These are phyloP conservation scores for Calephelis virginiensis DNA, from an alignment of 1,140 invertebrate species.

Conservation along the genomic window DNA sequence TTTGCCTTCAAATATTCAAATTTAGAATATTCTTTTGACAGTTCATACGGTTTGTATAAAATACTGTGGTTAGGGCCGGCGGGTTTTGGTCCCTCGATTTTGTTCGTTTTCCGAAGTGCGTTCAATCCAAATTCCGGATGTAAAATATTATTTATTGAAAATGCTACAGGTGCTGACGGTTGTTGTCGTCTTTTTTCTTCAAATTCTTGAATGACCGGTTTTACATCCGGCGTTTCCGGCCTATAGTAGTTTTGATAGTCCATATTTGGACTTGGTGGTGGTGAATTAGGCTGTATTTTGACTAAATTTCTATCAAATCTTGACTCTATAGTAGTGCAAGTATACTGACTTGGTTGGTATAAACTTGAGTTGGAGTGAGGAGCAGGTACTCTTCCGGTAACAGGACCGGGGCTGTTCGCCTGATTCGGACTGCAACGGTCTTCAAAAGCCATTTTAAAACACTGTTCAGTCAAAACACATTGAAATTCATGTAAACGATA, in stretches of 20 bases:
- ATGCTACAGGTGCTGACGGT: constrained; percentile 49
- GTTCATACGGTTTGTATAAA: constrained; percentile 73
- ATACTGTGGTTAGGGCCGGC: constrained; percentile 67
- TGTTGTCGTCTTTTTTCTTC: constrained; percentile 50
- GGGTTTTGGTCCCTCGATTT: constrained; percentile 68
- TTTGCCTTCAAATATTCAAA: constrained; percentile 62
- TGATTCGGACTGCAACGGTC: constrained; percentile 81
- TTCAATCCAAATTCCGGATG: constrained; percentile 73
- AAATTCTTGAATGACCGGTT: constrained; percentile 52
- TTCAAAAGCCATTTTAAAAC: constrained; percentile 78
- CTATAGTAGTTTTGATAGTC: constrained; percentile 62
- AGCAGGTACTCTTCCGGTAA: constrained; percentile 57
- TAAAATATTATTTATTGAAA: constrained; percentile 73
- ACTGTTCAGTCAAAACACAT: constrained; percentile 15
- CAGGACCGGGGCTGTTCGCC: constrained; percentile 76
- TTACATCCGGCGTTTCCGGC: constrained; percentile 63
- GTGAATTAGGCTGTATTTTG: constrained; percentile 61
- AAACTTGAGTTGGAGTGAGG: constrained; percentile 45
- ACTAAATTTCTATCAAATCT: constrained; percentile 55
- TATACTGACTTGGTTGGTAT: constrained; percentile 59
- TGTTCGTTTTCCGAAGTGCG: constrained; percentile 62
- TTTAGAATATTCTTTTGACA: constrained; percentile 51
- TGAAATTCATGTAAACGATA: constrained; percentile 11
- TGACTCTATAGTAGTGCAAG: constrained; percentile 63
- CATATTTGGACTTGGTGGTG: constrained; percentile 58